Conservation (phyloP, 1,140 invertebrate genomes). For the Bilobella aurantiaca region DNA sequence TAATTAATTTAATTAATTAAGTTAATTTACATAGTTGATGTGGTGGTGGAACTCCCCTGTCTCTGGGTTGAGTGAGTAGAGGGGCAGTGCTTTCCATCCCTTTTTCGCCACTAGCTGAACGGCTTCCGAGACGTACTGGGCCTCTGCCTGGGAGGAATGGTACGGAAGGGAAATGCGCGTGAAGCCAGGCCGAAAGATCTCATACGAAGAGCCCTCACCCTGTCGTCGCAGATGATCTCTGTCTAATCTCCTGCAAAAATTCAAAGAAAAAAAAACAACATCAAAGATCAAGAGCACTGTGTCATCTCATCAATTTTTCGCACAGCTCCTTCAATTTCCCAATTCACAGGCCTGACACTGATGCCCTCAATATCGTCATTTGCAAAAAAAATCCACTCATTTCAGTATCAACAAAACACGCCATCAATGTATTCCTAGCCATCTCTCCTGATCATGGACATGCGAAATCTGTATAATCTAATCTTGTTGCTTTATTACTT, state of each 20-base stretch:
- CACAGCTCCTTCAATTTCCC: too few species aligned
- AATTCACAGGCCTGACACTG: too few species aligned
- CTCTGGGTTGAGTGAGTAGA: constrained; percentile 72
- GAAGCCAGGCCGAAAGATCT: constrained; percentile 76
- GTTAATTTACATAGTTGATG: constrained; percentile 50
- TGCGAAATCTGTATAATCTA: too few species aligned
- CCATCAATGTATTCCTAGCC: too few species aligned
- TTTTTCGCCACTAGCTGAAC: constrained; percentile 76
- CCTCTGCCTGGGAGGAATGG: constrained; percentile 66
- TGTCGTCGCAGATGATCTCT: constrained; percentile 49
- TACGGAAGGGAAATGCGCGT: constrained; percentile 73
- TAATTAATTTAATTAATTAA: neutral
- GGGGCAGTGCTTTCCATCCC: constrained; percentile 75
- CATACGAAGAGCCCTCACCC: constrained; percentile 53
- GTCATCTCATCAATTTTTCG: too few species aligned
- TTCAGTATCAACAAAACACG: too few species aligned
- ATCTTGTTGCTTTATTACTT: too few species aligned
- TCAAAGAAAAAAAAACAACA: neutral
- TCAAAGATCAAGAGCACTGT: neutral
- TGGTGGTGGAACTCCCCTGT: constrained; percentile 83
- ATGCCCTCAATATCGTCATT: too few species aligned
- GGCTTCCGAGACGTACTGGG: constrained; percentile 71
- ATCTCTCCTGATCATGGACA: too few species aligned
- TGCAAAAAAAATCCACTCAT: too few species aligned
- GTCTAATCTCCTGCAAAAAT: constrained; percentile 44